Evolutionary conservation across 2,113 vertebrate species (phyloP), one percentile per base, ranked within the genome.

Genomic region (Dasypus novemcinctus): DNA sequence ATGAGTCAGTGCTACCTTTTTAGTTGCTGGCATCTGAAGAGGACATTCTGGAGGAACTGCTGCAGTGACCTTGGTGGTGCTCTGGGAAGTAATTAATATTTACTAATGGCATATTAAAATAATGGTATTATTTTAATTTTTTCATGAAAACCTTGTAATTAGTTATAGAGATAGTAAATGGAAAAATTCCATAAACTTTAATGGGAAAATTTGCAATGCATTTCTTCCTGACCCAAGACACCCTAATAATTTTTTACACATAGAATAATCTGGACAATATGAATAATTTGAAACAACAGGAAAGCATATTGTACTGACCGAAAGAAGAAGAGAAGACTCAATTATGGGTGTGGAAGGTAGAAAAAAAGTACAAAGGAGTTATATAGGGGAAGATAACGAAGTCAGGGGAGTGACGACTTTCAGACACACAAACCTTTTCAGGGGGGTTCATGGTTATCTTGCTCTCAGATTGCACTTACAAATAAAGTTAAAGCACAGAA

Each of bases 241-340:
- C 2, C 36, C 54, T 69, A 66, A 59, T 46, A 87, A 41, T 80
- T 87, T 96, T 96, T 90, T 72, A 80, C 79, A 82, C 52, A 29
- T 38, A 46, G 23, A 93, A 93, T 72, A 49, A 46, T 54, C 18
- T 25, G 36, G 94, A 27, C 29, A 72, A 87, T 59, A 15, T 86
- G 57, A 86, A 66, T 69, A 64, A 64, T 14, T 54, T 63, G 17
- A 18, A 69, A n/a, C 54, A 33, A 38, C 14, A 72, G 38, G 7
- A 81, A 57, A 93, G 10, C 14, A 72, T 92, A 52, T 36, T 61
- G 4, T 31, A 43, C 2, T 36, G 25, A 52, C 33, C 33, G 57
- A 31, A 91, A 33, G 31, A 78, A 12, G 46, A 36, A 91, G 75
- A 5, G 17, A 41, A 68, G 21, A 21, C 29, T 69, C 68, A 86